These are phyloP conservation scores for Drosophila punjabiensis DNA, from an alignment of 1,140 invertebrate genomes.

Conservation along the genomic window DNA sequence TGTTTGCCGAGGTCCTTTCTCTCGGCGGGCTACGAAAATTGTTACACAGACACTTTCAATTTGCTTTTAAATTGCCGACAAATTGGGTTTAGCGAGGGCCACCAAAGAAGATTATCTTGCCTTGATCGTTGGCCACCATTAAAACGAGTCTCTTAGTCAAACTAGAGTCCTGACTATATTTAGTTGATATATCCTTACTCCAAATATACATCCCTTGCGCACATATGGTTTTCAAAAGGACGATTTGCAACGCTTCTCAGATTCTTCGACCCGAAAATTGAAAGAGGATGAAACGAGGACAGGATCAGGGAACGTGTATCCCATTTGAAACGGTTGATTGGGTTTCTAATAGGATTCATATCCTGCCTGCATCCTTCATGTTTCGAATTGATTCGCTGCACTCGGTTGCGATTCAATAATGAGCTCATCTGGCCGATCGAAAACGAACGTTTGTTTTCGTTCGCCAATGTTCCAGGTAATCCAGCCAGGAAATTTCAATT, in stretches of 20 bases:
- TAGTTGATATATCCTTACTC: conserved; percentile 19
- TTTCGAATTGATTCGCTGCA: conserved; percentile 71
- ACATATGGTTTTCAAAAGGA: conserved; percentile 13
- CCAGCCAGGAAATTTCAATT: conserved; percentile 74
- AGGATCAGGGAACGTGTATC: conserved; percentile 41
- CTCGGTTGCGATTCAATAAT: conserved; percentile 75
- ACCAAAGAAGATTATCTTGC: conserved; percentile 40
- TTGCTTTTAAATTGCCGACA: conserved; percentile 73
- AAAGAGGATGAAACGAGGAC: conserved; percentile 23
- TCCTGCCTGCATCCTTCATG: conserved; percentile 35
- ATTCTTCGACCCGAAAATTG: conserved; percentile 32
- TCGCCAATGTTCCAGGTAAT: conserved; percentile 77
- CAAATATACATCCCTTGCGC: background rate
- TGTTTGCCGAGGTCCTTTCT: conserved; percentile 52
- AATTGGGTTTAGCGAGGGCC: conserved; percentile 55
- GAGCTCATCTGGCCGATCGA: conserved; percentile 46
- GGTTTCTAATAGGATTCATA: conserved; percentile 70
- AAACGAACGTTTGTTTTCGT: conserved; percentile 61
- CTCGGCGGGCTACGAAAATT: conserved; percentile 50
- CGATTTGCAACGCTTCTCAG: conserved; percentile 54
- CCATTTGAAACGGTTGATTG: conserved; percentile 75
- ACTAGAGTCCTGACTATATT: conserved; percentile 10
- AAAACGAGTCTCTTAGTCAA: background rate
- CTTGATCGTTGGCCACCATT: background rate
- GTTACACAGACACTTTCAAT: conserved; percentile 46